Evolutionary conservation across 2,113 vertebrate genomes (phyloP), one percentile per base, ranked within the genome.

Genomic region (Struthio camelus): DNA sequence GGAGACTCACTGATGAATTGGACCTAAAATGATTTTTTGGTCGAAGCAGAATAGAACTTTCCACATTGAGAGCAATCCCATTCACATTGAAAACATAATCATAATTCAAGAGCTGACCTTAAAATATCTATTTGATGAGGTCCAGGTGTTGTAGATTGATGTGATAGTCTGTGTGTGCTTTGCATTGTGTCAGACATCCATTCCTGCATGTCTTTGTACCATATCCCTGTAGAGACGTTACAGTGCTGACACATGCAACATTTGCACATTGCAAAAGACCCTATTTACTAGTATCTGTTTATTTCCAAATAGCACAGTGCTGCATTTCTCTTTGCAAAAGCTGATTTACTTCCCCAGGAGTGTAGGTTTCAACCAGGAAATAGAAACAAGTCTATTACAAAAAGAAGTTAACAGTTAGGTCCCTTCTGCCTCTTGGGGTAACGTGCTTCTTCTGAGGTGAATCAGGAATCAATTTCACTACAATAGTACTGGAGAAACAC

Each of bases 61-160:
- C 51, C 2, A 1, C 36, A 28, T 18, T 54, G 38, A 89, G 46
- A 90, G 56, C 54, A 53, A 77, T 72, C 34, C n/a, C 8, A 38
- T 80, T 5, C 3, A 44, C n/a, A 28, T 4, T 46, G 65, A 46
- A 89, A 85, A 75, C 44, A 75, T 51, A 48, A 90, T 94, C 70
- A 70, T 77, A 69, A 89, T 92, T 95, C 83, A 69, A 70, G 40
- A 50, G 44, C 80, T 94, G 24, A 15, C 91, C 80, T 90, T 80
- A 64, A 90, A 96, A 85, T 70, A 90, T 34, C 48, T 53, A 13
- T 92, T 87, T 94, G 66, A 95, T 87, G 70, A 87, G 83, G 61
- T 78, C 72, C 42, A 34, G 38, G 22, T 79, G 70, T 91, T 94
- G 69, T 78, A 62, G 25, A 64, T 18, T 88, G 80, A 85, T 62